Percentiles rank a stretch among this genome's conserved stretches.
phyloP scores from a whole-genome alignment of 30 jellyfish, hydroid and myxozoan genomes.

The Cassiopea xamachana region DNA sequence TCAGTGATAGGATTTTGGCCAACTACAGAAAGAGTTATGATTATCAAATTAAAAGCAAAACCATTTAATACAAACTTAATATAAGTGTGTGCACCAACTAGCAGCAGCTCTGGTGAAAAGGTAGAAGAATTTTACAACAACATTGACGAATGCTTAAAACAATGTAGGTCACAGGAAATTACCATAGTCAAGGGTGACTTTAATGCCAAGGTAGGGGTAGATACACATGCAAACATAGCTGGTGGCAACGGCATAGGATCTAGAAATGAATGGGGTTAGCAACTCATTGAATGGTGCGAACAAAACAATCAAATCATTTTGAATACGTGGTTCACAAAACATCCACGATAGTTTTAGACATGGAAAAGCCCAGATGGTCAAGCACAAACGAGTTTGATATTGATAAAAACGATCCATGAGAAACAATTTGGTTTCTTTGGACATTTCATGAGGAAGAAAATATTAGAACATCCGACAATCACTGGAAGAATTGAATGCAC shows the following conservation, averaged over 20 bases:
- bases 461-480: not conserved
- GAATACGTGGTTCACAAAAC: conserved; percentile 14
- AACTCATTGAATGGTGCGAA: conserved; percentile 22
- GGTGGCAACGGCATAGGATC: conserved; percentile 42
- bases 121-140: conserved; percentile 20
- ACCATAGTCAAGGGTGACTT: too few species aligned
- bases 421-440: not conserved
- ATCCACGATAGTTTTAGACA: too few species aligned
- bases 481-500: conserved; percentile 3
- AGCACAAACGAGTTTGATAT: not conserved
- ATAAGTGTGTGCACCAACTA: conserved; percentile 46
- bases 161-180: not conserved
- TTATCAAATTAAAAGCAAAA: too few species aligned
- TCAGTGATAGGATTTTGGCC: not conserved
- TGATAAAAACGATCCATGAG: not conserved
- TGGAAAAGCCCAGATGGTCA: not conserved
- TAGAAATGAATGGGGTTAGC: not conserved
- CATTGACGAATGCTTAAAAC: not conserved
- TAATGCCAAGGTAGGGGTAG: not conserved
- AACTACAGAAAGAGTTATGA: too few species aligned
- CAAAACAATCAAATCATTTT: not conserved
- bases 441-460: conserved; percentile 5
- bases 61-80: conserved; percentile 15
- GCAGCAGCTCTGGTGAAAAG: conserved; percentile 21
- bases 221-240: not conserved